Percentiles rank a stretch among this genome's conserved stretches.
phyloP scores from a whole-genome alignment of 2,888 invertebrate genomes.

The Catocala fraxini region DNA sequence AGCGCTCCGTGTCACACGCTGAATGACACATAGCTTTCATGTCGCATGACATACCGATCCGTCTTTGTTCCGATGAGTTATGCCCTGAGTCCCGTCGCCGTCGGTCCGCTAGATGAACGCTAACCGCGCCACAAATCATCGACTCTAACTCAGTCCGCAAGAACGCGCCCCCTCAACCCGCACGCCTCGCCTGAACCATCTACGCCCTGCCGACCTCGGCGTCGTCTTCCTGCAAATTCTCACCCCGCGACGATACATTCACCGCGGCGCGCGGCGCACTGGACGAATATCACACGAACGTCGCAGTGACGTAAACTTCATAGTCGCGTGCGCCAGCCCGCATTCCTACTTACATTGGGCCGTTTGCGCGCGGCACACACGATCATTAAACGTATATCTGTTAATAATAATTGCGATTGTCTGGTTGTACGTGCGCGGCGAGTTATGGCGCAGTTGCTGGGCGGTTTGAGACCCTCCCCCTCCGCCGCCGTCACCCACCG shows the following conservation, averaged over 20 bases:
- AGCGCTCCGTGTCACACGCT: slow-evolving; percentile 51
- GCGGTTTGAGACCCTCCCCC: slow-evolving; percentile 59
- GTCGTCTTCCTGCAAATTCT: slow-evolving; percentile 68
- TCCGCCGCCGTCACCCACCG: slow-evolving; percentile 53
- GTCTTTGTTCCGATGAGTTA: slow-evolving; percentile 76
- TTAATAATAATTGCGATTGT: slow-evolving; percentile 86
- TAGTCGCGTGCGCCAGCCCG: slow-evolving; percentile 62
- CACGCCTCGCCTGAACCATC: slow-evolving; percentile 27
- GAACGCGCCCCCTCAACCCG: slow-evolving; percentile 55
- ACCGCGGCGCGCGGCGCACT: slow-evolving; percentile 38
- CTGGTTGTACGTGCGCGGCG: slow-evolving; percentile 81
- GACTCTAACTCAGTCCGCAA: slow-evolving; percentile 73
- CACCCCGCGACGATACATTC: slow-evolving; percentile 67
- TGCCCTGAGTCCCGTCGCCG: slow-evolving; percentile 55
- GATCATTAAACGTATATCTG: slow-evolving; percentile 84
- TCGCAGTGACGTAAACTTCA: slow-evolving; percentile 63
- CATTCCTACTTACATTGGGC: slow-evolving; percentile 63
- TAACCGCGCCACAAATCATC: slow-evolving; percentile 81
- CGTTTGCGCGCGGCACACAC: slow-evolving; percentile 68
- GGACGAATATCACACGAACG: slow-evolving; percentile 69
- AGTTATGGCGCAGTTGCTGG: slow-evolving; percentile 83
- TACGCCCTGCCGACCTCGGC: slow-evolving; percentile 40
- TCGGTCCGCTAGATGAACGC: slow-evolving; percentile 71
- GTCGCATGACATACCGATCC: slow-evolving; percentile 49
- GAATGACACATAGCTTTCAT: slow-evolving; percentile 63